Evolutionary conservation across 2,888 invertebrate genomes (phyloP), one percentile per base, ranked within the genome.

Genomic region (Tipula unca): DNA sequence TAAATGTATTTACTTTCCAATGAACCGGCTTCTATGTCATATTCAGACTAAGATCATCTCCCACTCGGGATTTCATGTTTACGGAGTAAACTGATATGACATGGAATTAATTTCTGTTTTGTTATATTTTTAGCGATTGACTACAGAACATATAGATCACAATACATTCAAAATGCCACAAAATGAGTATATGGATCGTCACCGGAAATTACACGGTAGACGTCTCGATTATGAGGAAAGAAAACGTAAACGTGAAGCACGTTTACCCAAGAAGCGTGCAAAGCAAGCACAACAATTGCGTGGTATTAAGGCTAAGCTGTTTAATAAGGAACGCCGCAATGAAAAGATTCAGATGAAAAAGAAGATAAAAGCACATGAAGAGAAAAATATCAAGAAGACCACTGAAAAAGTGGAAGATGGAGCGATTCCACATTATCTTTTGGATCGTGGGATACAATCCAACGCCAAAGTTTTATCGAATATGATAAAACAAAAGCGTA

Each of bases 271-370:
- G 90, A 96, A 96, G 89, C 93, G 96, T 84, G 95, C 99, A 0
- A 95, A 96, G 88, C 96, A 96, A 89, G 99, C 99, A 0, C 95
- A 95, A 88, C 97, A 95, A 89, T 92, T 99, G 83, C 94, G 99
- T 86, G 99, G 99, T 87, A 94, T 99, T 88, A 99, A 98, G 90
- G 99, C 99, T 0, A 99, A 99, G 91, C 93, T 99, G 86, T 99
- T 96, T 91, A 98, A 99, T 91, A 99, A 98, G 90, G 94, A 99
- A 90, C 94, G 99, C 5, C 95, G 98, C 89, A 96, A 97, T 92
- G 99, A 99, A 90, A 99, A 99, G 92, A 97, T 99, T 87, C 98
- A 99, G 91, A 98, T 99, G 95, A 98, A 99, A 91, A 99, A 98
- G 93, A 98, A 98, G 89, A 97, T 99, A 87, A 97, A 97, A 89